Percentiles rank a stretch among this genome's conserved stretches.
These are phyloP conservation scores for Trialeurodes vaporariorum DNA, from an alignment of 1,140 invertebrate species.

Conservation along the genomic window DNA sequence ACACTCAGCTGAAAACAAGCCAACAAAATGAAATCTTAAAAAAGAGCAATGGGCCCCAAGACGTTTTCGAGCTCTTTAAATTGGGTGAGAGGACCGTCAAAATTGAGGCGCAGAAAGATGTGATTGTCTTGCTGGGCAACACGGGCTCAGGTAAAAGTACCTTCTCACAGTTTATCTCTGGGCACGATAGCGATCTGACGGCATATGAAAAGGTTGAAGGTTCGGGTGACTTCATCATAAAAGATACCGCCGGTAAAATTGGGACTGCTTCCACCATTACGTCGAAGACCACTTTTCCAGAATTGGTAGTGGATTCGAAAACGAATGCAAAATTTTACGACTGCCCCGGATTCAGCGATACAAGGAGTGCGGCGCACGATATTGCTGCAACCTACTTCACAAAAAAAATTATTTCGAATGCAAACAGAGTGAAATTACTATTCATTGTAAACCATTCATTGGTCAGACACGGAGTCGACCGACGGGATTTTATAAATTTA, in stretches of 20 bases:
- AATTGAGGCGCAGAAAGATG: too few relatives aligned
- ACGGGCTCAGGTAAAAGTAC: conserved; percentile 24
- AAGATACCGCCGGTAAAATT: conserved; percentile 9
- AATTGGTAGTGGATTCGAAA: conserved; percentile 12
- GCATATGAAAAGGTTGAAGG: conserved; percentile 1
- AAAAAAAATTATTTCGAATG: conserved; percentile 17
- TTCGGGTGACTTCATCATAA: conserved; percentile 11
- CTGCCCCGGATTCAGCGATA: conserved; percentile 25
- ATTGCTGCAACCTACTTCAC: conserved; percentile 22
- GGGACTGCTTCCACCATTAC: conserved; percentile 11
- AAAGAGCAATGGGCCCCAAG: too few relatives aligned
- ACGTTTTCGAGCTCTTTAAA: too few relatives aligned
- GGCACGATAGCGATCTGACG: conserved; percentile 12
- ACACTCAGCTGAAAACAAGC: too few relatives aligned
- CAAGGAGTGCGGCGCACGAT: conserved; percentile 17
- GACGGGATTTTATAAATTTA: conserved; percentile 18
- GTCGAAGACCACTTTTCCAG: conserved; percentile 21
- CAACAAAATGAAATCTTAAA: too few relatives aligned
- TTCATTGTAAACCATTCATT: conserved; percentile 18
- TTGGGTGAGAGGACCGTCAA: too few relatives aligned
- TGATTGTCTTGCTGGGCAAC: conserved; percentile 20
- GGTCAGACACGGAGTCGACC: conserved; percentile 14
- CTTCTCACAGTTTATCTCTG: conserved; percentile 17
- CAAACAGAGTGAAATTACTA: conserved; percentile 18
- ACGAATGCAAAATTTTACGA: conserved; percentile 18